These are phyloP conservation scores for Agrotis segetum DNA, from an alignment of 2,888 invertebrate species.

Conservation along the genomic window DNA sequence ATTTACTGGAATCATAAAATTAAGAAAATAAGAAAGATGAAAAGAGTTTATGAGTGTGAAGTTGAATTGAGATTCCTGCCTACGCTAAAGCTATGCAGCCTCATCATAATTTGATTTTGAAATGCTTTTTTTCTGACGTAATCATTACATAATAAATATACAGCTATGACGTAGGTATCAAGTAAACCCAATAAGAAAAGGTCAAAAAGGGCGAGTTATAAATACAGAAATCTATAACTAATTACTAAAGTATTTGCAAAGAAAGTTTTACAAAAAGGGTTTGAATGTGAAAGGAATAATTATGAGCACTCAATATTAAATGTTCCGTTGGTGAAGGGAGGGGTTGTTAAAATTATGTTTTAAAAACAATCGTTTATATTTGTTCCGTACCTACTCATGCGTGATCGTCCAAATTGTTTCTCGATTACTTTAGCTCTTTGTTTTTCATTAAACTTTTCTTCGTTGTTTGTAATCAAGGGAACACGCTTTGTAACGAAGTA, in stretches of 20 bases:
- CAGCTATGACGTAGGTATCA: background rate
- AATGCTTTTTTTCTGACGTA: background rate
- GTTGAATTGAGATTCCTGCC: background rate
- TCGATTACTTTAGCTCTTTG: slow-evolving; percentile 89
- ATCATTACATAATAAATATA: background rate
- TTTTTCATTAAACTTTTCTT: slow-evolving; percentile 88
- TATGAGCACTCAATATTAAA: slow-evolving; percentile 91
- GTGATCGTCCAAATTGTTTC: slow-evolving; percentile 89
- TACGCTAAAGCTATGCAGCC: background rate
- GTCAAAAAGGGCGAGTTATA: slow-evolving; percentile 49
- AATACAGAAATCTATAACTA: slow-evolving; percentile 76
- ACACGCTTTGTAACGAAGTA: slow-evolving; percentile 60
- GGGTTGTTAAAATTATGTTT: slow-evolving; percentile 90
- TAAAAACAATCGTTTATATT: slow-evolving; percentile 90
- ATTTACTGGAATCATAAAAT: slow-evolving; percentile 69
- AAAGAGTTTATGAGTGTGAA: slow-evolving; percentile 58
- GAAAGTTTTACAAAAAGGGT: slow-evolving; percentile 86
- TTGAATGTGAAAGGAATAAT: slow-evolving; percentile 88
- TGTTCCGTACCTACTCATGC: slow-evolving; percentile 88
- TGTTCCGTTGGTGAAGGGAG: slow-evolving; percentile 87
- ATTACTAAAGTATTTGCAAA: slow-evolving; percentile 78
- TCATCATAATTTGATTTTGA: background rate
- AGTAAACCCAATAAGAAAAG: slow-evolving; percentile 14
- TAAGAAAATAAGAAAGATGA: slow-evolving; percentile 66
- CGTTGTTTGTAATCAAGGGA: slow-evolving; percentile 69